Conservation (phyloP, 2,797 vertebrate species). For the Gymnocypris eckloni region DNA sequence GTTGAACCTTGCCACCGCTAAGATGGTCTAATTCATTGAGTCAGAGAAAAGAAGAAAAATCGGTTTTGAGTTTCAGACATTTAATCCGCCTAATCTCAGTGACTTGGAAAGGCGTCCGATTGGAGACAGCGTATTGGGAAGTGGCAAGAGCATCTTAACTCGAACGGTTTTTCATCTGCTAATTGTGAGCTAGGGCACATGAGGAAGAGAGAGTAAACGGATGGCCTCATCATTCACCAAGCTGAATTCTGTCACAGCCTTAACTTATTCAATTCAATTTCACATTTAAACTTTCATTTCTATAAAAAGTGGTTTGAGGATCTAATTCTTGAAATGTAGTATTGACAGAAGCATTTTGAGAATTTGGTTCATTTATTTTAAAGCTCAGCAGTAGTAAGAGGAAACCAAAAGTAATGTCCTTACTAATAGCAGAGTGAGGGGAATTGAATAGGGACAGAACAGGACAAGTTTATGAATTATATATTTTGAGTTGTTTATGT, state of each 20-base stretch:
- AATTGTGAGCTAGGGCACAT: not conserved
- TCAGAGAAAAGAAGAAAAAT: slow-evolving; percentile 62
- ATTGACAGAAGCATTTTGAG: not conserved
- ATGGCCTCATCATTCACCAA: not conserved
- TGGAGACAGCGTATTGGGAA: not conserved
- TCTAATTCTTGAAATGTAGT: not conserved
- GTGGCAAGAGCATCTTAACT: slow-evolving; percentile 66
- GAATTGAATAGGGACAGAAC: not conserved
- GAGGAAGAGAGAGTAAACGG: slow-evolving; percentile 6
- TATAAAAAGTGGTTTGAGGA: slow-evolving; percentile 1
- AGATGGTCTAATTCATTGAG: slow-evolving; percentile 35
- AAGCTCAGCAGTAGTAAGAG: not conserved
- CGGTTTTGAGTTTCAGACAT: slow-evolving; percentile 71
- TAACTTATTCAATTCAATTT: not conserved
- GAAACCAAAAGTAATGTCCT: not conserved
- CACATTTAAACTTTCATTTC: not conserved
- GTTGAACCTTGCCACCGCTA: not conserved
- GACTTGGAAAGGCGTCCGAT: slow-evolving; percentile 55
- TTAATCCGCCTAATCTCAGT: slow-evolving; percentile 78
- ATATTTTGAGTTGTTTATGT: not conserved
- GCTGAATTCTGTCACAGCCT: not conserved
- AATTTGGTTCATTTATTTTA: not conserved
- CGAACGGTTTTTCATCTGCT: slow-evolving; percentile 67
- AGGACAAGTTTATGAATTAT: not conserved
- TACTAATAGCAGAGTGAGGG: not conserved